phyloP scores from a whole-genome alignment of 2,797 vertebrate species.

The Eurystomus glaucurus region DNA sequence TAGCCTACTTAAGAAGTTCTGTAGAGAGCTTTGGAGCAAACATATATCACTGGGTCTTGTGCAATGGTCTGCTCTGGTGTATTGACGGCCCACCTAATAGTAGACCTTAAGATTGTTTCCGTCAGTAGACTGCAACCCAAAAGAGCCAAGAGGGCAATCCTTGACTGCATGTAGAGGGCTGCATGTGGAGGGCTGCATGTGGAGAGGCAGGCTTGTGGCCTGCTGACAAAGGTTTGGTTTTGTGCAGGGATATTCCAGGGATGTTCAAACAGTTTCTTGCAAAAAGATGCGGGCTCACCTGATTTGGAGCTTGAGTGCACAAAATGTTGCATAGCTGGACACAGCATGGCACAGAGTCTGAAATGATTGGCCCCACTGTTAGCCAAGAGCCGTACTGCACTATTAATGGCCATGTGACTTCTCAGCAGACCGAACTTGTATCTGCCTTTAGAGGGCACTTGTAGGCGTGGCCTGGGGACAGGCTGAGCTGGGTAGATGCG shows the following conservation, averaged over 20 bases:
- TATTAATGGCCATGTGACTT: fast-evolving
- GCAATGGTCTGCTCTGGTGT: not conserved
- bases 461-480: not conserved
- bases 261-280: not conserved
- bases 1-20: not conserved
- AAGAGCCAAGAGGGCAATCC: not conserved
- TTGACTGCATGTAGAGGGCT: not conserved
- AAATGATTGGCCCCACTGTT: not conserved
- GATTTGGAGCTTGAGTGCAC: fast-evolving
- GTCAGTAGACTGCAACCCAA: not conserved
- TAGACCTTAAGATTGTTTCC: not conserved
- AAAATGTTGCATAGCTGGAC: not conserved
- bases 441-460: not conserved
- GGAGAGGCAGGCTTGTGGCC: not conserved
- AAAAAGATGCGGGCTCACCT: not conserved
- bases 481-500: not conserved
- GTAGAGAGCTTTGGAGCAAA: not conserved
- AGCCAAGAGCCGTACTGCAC: not conserved
- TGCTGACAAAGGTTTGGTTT: not conserved
- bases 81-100: not conserved
- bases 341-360: not conserved
- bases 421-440: not conserved
- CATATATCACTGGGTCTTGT: not conserved
- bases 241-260: not conserved
- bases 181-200: fast-evolving